Conservation (phyloP, 2,888 invertebrate species). For the Sphecodes monilicornis region DNA sequence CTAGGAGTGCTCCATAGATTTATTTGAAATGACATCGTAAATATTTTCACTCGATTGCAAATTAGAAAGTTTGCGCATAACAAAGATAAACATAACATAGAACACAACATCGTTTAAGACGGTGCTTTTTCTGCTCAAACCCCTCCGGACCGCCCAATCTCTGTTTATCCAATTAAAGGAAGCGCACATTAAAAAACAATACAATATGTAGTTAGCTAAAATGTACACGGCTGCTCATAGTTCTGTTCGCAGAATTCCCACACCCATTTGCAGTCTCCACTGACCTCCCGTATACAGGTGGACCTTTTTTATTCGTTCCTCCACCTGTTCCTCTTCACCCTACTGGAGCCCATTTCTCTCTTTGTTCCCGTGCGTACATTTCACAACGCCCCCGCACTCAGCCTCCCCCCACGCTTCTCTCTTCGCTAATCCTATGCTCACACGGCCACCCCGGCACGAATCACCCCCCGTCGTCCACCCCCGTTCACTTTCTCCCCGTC, state of each 20-base stretch:
- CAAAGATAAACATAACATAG: too few species aligned
- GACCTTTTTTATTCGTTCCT: conserved; percentile 15
- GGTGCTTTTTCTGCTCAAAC: too few species aligned
- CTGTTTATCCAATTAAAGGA: background rate
- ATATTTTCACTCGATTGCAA: background rate
- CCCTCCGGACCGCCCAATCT: background rate
- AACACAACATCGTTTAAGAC: background rate
- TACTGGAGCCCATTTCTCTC: background rate
- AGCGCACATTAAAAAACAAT: background rate
- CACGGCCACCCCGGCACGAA: background rate
- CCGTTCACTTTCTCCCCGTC: conserved; percentile 19
- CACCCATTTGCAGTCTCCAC: background rate
- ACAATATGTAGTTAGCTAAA: background rate
- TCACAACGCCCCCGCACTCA: background rate
- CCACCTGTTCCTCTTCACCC: conserved; percentile 1
- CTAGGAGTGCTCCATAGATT: too few species aligned
- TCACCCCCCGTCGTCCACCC: background rate
- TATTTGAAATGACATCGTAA: background rate
- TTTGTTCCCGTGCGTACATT: conserved; percentile 16
- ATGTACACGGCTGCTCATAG: background rate
- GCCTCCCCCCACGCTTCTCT: background rate
- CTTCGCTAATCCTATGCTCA: conserved; percentile 25
- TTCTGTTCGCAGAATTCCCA: background rate
- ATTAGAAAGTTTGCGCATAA: background rate
- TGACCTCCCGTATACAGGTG: conserved; percentile 16